Base-by-base conservation (phyloP, 2,797 vertebrate genomes). In the Prunella strophiata region DNA sequence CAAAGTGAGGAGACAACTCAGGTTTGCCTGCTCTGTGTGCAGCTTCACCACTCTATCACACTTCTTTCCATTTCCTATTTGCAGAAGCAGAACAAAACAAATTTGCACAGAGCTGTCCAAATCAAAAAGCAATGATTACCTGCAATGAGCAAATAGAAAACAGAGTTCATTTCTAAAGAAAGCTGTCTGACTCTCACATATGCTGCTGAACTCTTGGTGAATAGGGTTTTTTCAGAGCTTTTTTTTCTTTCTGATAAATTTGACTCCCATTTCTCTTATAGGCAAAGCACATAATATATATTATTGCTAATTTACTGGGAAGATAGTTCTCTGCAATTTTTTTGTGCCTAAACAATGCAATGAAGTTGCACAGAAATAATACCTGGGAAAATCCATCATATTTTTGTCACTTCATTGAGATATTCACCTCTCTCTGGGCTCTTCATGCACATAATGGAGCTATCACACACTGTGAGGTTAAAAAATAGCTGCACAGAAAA, bases 401-500 rank as follows among this genome's bases (percentile, higher is more conserved):
- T n/a, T 77, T 89, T 91, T 57, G 17, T 57, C 63, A 50, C 25
- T 94, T 73, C n/a, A 19, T 48, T 38, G 55, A 19, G 18, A 38
- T 65, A 78, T 70, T 86, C 84, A 40, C 73, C 65, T 62, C 48
- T 34, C 43, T 61, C 76, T 47, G 34, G 65, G 65, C 45, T 61
- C 32, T 58, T 82, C 4, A 3, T 36, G 42, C 29, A 45, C 38
- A 34, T 62, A 75, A 94, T 40, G 40, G 63, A 88, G 50, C 45
- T 80, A 81, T 78, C 87, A 83, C 55, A 59, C 43, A 45, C 61
- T 20, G 19, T 0, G 1, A 93, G 38, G 52, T 82, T 91, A 72
- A 95, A 94, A 91, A 89, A 89, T 21, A 75, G 73, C 63, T 89
- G 43, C 36, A 55, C 5, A 82, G 52, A 52, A 54, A 73, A 87